phyloP scores from a whole-genome alignment of 2,888 invertebrate species.

The Megamerina dolium region DNA sequence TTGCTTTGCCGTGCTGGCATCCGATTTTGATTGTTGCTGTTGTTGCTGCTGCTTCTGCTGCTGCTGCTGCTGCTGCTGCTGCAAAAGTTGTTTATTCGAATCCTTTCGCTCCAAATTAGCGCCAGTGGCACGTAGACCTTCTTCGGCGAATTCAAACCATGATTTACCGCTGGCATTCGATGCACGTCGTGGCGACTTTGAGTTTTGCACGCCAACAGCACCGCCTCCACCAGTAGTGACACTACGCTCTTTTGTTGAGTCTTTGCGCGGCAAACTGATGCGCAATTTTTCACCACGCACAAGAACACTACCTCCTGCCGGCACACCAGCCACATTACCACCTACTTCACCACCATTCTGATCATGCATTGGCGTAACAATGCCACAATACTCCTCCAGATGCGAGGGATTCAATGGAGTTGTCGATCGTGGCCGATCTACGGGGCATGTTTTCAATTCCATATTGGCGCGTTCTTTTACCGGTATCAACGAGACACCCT shows the following conservation, averaged over 20 bases:
- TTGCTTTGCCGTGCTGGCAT: conserved; percentile 5
- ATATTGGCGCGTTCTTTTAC: conserved; percentile 62
- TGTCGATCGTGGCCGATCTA: conserved; percentile 68
- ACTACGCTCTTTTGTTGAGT: conserved; percentile 45
- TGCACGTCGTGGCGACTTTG: conserved; percentile 53
- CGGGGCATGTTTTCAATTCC: conserved; percentile 63
- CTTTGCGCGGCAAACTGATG: conserved; percentile 63
- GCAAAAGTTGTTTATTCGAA: conserved; percentile 37
- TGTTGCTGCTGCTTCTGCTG: conserved; percentile 12
- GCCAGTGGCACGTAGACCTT: conserved; percentile 51
- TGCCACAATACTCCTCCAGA: conserved; percentile 64
- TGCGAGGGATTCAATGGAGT: conserved; percentile 67
- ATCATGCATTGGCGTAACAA: conserved; percentile 37
- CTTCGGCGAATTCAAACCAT: conserved; percentile 61
- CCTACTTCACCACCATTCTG: not conserved
- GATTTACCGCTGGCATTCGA: conserved; percentile 51
- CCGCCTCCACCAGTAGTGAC: conserved; percentile 27
- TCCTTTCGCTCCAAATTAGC: conserved; percentile 43
- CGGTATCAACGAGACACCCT: conserved; percentile 74
- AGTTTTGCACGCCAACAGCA: conserved; percentile 45
- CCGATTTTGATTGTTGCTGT: conserved; percentile 8
- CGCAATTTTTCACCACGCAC: conserved; percentile 59
- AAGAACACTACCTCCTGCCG: conserved; percentile 22
- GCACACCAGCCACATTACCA: conserved; percentile 22
- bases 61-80: conserved; percentile 14